Conservation (phyloP, 2,113 vertebrate species). For the Leptocoma aspasia region DNA sequence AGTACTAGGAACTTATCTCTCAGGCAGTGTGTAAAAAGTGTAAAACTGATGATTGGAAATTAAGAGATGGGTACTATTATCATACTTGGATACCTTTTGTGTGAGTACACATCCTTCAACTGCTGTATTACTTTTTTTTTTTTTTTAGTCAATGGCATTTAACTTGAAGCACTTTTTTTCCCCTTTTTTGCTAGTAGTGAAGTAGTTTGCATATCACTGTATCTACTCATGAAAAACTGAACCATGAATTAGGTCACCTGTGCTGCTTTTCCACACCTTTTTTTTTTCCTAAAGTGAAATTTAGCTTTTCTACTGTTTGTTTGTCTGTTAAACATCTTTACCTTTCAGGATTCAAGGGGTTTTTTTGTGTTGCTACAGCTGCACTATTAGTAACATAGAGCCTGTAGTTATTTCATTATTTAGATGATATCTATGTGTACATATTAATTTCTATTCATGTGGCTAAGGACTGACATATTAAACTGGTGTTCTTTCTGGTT, state of each 20-base stretch:
- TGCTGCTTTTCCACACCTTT: neutral
- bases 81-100: neutral
- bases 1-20: neutral
- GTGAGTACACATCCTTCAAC: neutral
- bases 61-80: neutral
- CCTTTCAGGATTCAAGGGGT: neutral
- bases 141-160: neutral
- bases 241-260: neutral
- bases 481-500: neutral
- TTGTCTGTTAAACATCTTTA: neutral
- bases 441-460: conserved; percentile 16
- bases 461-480: neutral
- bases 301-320: neutral
- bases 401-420: neutral
- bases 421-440: neutral
- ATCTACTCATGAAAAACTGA: neutral
- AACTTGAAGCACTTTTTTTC: neutral
- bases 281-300: neutral
- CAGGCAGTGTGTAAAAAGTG: neutral
- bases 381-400: neutral
- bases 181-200: neutral
- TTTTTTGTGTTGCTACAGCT: neutral
- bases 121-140: neutral
- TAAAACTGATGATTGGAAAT: neutral
- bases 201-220: neutral